A percentile compares a stretch with the other conserved stretches of the same genome.
phyloP scores from a whole-genome alignment of 2,113 vertebrate genomes.

The Trogon surrucura region DNA sequence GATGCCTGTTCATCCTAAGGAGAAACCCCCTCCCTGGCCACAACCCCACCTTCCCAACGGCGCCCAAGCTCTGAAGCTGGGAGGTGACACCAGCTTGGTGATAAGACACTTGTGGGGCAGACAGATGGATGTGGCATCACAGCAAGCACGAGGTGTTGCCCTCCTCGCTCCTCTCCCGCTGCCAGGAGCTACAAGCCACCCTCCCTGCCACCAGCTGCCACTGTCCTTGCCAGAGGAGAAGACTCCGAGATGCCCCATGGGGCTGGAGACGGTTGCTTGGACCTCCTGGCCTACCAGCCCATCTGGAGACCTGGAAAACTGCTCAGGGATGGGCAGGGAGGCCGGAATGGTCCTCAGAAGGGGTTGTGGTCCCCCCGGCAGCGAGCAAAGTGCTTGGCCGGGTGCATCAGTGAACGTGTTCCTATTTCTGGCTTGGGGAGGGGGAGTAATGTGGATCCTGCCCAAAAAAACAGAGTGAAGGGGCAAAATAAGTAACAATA shows the following conservation, averaged over 20 bases:
- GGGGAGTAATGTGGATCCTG: background rate
- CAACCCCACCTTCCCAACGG: background rate
- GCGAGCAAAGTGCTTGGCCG: background rate
- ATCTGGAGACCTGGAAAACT: background rate
- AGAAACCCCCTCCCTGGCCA: background rate
- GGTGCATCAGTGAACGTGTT: fast-evolving
- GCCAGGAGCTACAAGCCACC: background rate
- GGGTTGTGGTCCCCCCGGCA: background rate
- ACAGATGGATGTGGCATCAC: background rate
- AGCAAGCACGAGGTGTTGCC: background rate
- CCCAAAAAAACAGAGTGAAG: background rate
- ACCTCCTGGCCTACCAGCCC: background rate
- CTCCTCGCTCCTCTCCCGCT: background rate
- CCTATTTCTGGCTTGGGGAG: background rate
- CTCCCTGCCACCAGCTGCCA: background rate
- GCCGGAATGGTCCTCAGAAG: fast-evolving
- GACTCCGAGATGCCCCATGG: fast-evolving
- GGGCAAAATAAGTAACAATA: background rate
- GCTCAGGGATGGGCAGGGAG: fast-evolving
- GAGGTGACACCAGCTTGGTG: background rate
- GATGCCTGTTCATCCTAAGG: fast-evolving
- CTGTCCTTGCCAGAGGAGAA: background rate
- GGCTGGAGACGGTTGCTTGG: fast-evolving
- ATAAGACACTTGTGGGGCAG: fast-evolving
- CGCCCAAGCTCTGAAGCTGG: background rate